These are phyloP conservation scores for Hephaestus fuliginosus DNA, from an alignment of 2,797 vertebrate genomes.

Conservation along the genomic window DNA sequence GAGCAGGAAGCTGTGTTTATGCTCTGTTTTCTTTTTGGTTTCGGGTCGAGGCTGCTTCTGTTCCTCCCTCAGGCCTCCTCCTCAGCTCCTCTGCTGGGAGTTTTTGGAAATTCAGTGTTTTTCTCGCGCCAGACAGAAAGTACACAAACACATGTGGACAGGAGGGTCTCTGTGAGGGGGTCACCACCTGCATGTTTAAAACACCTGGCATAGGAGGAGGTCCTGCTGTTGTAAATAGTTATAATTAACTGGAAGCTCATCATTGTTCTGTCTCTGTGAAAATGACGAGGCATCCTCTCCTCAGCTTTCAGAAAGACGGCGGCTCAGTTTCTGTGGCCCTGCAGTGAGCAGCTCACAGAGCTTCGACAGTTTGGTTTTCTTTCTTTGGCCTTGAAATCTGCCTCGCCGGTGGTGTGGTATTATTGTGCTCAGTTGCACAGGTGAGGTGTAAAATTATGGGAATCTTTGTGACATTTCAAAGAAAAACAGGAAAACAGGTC, in stretches of 20 bases:
- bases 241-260: neutral
- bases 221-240: neutral
- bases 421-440: no score
- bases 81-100: neutral
- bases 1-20: slow-evolving; percentile 31
- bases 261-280: neutral
- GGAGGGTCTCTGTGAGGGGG: neutral
- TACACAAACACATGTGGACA: neutral
- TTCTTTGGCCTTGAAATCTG: neutral
- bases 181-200: neutral
- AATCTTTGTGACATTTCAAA: neutral
- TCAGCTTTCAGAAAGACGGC: neutral
- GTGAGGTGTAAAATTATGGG: no score
- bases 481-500: no score
- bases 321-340: no score
- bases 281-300: neutral
- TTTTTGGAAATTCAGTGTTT: neutral
- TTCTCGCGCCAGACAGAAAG: neutral
- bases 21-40: neutral
- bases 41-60: neutral
- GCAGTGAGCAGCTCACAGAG: no score
- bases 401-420: neutral
- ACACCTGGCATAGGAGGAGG: neutral
- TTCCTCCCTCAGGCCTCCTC: neutral
- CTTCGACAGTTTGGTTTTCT: no score